Base-by-base conservation (phyloP, 2,113 vertebrate species). In the Gasterosteus nipponicus region DNA sequence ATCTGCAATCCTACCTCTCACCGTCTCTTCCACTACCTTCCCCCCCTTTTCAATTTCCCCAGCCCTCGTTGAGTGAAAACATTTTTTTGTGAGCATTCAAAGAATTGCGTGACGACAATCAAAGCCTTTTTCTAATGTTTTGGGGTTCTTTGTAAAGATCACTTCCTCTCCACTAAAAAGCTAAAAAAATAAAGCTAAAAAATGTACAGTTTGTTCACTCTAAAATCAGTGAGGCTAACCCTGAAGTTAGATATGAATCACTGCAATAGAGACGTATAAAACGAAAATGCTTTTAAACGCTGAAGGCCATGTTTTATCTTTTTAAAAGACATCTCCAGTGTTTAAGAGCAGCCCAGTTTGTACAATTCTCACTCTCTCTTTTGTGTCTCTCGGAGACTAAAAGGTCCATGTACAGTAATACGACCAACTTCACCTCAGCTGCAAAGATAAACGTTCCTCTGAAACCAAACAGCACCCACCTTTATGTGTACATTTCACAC, bases 71-170 rank as follows among this genome's bases (percentile, higher is more conserved):
- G 19, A 75, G 39, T 58, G 68, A 60, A 80, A 46, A 46, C 31
- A 66, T 19, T 70, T 64, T 86, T 78, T 70, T 75, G 69, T 75
- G 60, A 31, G 68, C 62, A 75, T 68, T 73, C 86, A 88, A 86
- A 89, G 79, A 87, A 84, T 90, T 91, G 91, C 91, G 87, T 85
- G 66, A 83, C 74, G 92, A 93, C 91, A 93, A 93, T 93, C 91
- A 86, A 83, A 85, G 75, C 71, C 67, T 80, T 89, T 82, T 11
- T 87, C 65, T 63, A 58, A 26, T 72, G 59, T 72, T 75, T 83
- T 79, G 65, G 2, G 64, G 59, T 75, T 87, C 39, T 87, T 76
- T 87, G 73, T 86, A 77, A 89, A 83, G 59, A 66, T 77, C 59
- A 79, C 81, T 82, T 87, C 69, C 58, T 81, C 47, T 88, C 39